Evolutionary conservation across 2,113 vertebrate species (phyloP).

Genomic region (Pseudopodoces humilis): DNA sequence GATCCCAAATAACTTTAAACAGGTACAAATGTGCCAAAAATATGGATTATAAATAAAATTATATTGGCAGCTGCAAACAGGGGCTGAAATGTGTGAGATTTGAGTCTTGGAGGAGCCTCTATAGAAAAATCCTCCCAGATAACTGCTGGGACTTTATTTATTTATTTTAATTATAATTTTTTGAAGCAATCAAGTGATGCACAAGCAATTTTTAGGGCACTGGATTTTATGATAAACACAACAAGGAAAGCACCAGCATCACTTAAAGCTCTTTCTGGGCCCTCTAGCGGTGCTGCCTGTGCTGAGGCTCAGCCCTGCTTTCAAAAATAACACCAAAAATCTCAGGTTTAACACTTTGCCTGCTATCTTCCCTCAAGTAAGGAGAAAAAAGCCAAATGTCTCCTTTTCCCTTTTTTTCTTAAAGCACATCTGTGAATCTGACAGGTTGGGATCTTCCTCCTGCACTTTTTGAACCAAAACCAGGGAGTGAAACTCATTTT

Average conservation of each 20-base stretch:
- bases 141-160: accelerated
- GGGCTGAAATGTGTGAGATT: accelerated
- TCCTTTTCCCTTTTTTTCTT: neutral
- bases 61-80: accelerated
- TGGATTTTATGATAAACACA: neutral
- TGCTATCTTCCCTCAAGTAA: neutral
- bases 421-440: accelerated
- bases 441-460: neutral
- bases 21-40: neutral
- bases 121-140: neutral
- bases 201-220: neutral
- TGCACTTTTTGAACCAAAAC: neutral
- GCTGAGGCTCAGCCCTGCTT: neutral
- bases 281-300: neutral
- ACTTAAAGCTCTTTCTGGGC: neutral
- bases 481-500: neutral
- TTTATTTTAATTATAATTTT: neutral
- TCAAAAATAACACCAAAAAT: neutral
- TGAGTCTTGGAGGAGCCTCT: neutral
- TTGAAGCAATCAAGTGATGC: neutral
- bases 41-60: accelerated
- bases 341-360: neutral
- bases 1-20: neutral
- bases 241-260: neutral
- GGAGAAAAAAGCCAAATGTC: neutral